These are phyloP conservation scores for Ctenoplectra terminalis DNA, from an alignment of 1,140 invertebrate species.

Conservation along the genomic window DNA sequence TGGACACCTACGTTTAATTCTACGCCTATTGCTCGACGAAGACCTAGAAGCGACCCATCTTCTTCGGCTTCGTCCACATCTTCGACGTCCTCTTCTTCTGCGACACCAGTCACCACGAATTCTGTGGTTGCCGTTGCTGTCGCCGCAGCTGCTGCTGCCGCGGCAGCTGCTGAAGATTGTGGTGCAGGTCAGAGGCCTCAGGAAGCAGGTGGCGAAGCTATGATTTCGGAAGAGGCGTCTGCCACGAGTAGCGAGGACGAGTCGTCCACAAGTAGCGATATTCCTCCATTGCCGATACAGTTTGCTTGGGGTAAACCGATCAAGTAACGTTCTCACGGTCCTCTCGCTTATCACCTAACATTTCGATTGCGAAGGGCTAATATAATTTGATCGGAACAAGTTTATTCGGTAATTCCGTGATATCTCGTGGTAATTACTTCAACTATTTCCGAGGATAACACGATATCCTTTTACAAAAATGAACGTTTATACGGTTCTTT, in stretches of 20 bases:
- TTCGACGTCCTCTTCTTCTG: slow-evolving; percentile 45
- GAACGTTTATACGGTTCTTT: slow-evolving; percentile 28
- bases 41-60: slow-evolving; percentile 70
- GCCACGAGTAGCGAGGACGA: slow-evolving; percentile 81
- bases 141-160: slow-evolving; percentile 51
- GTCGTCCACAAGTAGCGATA: slow-evolving; percentile 80
- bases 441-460: background rate
- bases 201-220: slow-evolving; percentile 82
- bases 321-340: slow-evolving; percentile 60
- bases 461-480: background rate
- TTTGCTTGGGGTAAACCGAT: slow-evolving; percentile 71
- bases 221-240: slow-evolving; percentile 82
- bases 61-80: slow-evolving; percentile 54
- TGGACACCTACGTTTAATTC: slow-evolving; percentile 73
- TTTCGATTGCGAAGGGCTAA: slow-evolving; percentile 18
- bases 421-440: slow-evolving; percentile 28
- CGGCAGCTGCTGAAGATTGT: slow-evolving; percentile 63
- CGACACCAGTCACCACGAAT: slow-evolving; percentile 43
- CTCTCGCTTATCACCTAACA: slow-evolving; percentile 10
- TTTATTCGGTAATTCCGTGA: slow-evolving; percentile 20
- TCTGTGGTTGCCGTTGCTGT: slow-evolving; percentile 57
- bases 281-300: slow-evolving; percentile 73
- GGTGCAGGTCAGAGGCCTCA: slow-evolving; percentile 76
- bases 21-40: slow-evolving; percentile 69
- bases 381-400: slow-evolving; percentile 16